Percentiles rank a stretch among this genome's conserved stretches.
These are phyloP conservation scores for Zaprionus taronus DNA, from an alignment of 1,140 invertebrate genomes.

Conservation along the genomic window DNA sequence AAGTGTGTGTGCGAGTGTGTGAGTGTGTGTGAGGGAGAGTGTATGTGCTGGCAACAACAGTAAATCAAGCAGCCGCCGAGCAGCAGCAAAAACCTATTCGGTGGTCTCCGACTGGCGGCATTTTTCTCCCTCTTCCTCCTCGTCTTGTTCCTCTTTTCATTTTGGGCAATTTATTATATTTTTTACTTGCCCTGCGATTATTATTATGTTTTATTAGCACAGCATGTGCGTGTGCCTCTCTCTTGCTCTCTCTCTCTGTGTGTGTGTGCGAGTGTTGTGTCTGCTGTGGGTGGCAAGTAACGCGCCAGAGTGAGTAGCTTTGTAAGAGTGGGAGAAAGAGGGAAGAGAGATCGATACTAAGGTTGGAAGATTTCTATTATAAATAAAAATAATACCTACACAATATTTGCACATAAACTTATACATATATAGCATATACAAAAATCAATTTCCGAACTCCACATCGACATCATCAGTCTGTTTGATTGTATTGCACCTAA, in stretches of 20 bases:
- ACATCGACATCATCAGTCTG: no score
- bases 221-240: conserved; percentile 10
- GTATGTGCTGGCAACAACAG: conserved; percentile 41
- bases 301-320: neutral
- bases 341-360: neutral
- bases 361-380: neutral
- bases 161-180: conserved; percentile 56
- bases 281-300: conserved; percentile 33
- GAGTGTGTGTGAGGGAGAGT: neutral
- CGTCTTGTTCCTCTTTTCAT: conserved; percentile 26
- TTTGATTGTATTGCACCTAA: no score
- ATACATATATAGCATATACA: no score
- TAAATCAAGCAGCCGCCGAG: conserved; percentile 72
- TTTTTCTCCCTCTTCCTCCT: conserved; percentile 52
- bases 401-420: no score
- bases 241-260: neutral
- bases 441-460: no score
- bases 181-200: conserved; percentile 37
- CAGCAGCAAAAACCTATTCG: conserved; percentile 62
- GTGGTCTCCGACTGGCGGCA: conserved; percentile 69
- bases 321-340: neutral
- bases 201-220: conserved; percentile 66
- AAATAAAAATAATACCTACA: no score
- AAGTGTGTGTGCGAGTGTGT: neutral
- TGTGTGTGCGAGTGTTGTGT: conserved; percentile 8